These are phyloP conservation scores for Drosophila bifasciata DNA, from an alignment of 1,140 invertebrate genomes.

Conservation along the genomic window DNA sequence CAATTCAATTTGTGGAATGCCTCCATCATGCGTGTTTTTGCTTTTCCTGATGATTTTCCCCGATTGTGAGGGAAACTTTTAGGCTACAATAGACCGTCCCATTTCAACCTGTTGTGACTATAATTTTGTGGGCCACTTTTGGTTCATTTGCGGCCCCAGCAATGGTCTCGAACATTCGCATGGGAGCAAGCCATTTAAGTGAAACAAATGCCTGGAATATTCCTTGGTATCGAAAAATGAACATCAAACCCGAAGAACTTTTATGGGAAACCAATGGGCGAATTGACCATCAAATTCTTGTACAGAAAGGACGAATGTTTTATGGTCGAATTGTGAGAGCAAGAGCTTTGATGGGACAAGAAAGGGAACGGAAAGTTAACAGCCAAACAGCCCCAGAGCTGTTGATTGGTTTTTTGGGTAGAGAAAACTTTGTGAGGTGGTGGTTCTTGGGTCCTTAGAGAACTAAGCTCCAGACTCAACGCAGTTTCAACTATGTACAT, in stretches of 20 bases:
- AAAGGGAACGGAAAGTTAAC: constrained; percentile 8
- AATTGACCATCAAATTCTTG: constrained; percentile 20
- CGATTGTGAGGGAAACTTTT: too few species aligned
- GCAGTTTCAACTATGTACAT: too few species aligned
- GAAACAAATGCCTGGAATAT: constrained; percentile 11
- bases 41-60: not conserved
- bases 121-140: constrained; percentile 9
- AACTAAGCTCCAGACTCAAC: too few species aligned
- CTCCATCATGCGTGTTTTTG: constrained; percentile 42
- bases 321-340: constrained; percentile 26
- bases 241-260: constrained; percentile 14
- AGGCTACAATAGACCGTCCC: not conserved
- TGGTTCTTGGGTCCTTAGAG: too few species aligned
- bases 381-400: constrained; percentile 29
- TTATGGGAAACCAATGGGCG: constrained; percentile 16
- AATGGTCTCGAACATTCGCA: not conserved
- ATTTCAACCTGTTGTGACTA: constrained; percentile 28
- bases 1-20: constrained; percentile 55
- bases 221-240: constrained; percentile 23
- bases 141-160: constrained; percentile 15
- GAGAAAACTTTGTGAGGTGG: not conserved
- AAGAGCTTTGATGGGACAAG: constrained; percentile 20
- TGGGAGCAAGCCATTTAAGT: constrained; percentile 17
- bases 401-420: constrained; percentile 14
- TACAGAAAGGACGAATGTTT: constrained; percentile 29